phyloP scores from a whole-genome alignment of 2,888 invertebrate species.

The Luperina nickerlii region DNA sequence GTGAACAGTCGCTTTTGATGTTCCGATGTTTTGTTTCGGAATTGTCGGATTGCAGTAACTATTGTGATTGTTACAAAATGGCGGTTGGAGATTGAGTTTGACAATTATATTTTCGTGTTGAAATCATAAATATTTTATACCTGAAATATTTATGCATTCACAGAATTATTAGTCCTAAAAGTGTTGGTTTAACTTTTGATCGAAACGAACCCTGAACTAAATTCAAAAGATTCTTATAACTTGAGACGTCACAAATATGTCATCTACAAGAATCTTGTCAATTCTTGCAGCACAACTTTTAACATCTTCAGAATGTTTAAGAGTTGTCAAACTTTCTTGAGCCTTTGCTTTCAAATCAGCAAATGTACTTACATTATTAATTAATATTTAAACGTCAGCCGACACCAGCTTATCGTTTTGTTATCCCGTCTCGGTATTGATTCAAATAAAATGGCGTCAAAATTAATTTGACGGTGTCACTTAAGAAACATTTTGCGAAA shows the following conservation, averaged over 20 bases:
- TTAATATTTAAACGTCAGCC: conserved; percentile 37
- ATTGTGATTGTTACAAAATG: background rate
- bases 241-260: background rate
- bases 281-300: background rate
- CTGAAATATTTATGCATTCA: background rate
- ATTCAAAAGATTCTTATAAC: background rate
- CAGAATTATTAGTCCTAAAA: background rate
- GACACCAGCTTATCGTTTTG: conserved; percentile 33
- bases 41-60: background rate
- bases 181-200: background rate
- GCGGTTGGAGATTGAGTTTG: background rate
- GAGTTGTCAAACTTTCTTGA: conserved; percentile 8
- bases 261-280: background rate
- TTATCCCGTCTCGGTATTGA: conserved; percentile 30
- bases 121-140: background rate
- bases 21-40: background rate
- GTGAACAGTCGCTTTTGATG: conserved; percentile 8
- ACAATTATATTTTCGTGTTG: background rate
- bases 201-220: background rate
- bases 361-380: conserved; percentile 40
- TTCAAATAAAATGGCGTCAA: conserved; percentile 39
- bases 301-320: conserved; percentile 8
- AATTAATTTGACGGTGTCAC: conserved; percentile 36
- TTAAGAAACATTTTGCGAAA: background rate
- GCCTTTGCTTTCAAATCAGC: conserved; percentile 3